Evolutionary conservation across 2,113 vertebrate genomes (phyloP), one percentile per base, ranked within the genome.

Genomic region (Sprattus sprattus): DNA sequence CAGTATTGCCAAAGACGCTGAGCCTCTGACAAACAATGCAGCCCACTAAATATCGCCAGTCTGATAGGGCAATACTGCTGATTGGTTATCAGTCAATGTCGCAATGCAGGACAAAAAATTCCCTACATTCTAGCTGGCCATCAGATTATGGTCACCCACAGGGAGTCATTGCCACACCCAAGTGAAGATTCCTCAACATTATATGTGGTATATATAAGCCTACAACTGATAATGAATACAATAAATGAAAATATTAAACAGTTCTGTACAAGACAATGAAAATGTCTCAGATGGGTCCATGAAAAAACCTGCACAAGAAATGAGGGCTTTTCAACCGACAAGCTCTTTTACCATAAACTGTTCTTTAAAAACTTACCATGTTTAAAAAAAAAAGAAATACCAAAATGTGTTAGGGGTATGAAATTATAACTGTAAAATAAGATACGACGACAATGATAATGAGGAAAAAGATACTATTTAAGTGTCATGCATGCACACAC

Each of bases 31-130:
- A 88, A 81, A 16, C 7, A 83, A 52, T 1, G 18, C 85, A 84
- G 87, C 75, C 1, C 25, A 75, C n/a, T 25, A 25, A 0, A 15
- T 75, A 25, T 78, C 84, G 81, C 86, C 13, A 39, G 84, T 89
- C 89, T 75, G 92, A 87, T 45, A 85, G 57, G 67, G 83, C 39
- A 91, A 90, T 82, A 84, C 88, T 85, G 89, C 89, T 84, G 90
- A 90, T 86, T 46, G 32, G 64, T 16, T n/a, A 28, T 39, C 44
- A 50, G 57, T 28, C 25, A 32, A 71, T 85, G 84, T 85, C 13
- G 84, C 82, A 85, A 81, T 82, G 60, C 84, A 83, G 80, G n/a
- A 25, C 46, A 46, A 44, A 45, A 54, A 80, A 83, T 85, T 60
- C 82, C 25, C 25, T 28, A 54, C 80, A 83, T 85, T 60, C 82